phyloP scores from a whole-genome alignment of 1,140 invertebrate species.

The Brachionus rubens region DNA sequence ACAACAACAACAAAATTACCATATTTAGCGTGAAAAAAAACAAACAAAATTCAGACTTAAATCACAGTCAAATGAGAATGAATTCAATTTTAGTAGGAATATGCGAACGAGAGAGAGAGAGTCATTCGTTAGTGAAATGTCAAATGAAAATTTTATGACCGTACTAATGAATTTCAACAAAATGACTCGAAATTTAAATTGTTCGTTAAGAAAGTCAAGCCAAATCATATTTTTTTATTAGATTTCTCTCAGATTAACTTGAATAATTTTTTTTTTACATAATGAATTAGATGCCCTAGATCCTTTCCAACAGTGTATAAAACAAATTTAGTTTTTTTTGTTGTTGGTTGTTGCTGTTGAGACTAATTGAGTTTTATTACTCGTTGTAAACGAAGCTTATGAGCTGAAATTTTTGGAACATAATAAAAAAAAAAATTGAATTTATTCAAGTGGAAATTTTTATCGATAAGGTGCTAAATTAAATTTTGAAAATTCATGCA shows the following conservation, averaged over 20 bases:
- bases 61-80: slow-evolving; percentile 32
- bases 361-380: too few relatives aligned
- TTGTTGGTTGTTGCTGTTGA: too few relatives aligned
- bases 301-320: too few relatives aligned
- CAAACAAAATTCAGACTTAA: not conserved
- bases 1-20: slow-evolving; percentile 3
- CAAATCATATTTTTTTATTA: not conserved
- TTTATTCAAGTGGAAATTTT: too few relatives aligned
- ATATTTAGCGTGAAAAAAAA: slow-evolving; percentile 33
- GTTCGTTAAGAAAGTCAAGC: not conserved
- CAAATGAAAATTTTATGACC: not conserved
- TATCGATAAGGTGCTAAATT: too few relatives aligned
- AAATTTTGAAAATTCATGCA: too few relatives aligned
- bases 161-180: not conserved
- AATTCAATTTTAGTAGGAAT: not conserved
- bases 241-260: not conserved
- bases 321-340: too few relatives aligned
- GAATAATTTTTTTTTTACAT: not conserved
- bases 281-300: too few relatives aligned
- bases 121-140: slow-evolving; percentile 6
- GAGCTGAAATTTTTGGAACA: too few relatives aligned
- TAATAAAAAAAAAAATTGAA: too few relatives aligned
- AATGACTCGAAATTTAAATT: not conserved
- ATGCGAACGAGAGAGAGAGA: too few relatives aligned
- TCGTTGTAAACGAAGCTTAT: too few relatives aligned